A percentile compares a stretch with the other conserved stretches of the same genome.
Conservation (phyloP, 2,797 vertebrate species). For the Sus cebifrons region DNA sequence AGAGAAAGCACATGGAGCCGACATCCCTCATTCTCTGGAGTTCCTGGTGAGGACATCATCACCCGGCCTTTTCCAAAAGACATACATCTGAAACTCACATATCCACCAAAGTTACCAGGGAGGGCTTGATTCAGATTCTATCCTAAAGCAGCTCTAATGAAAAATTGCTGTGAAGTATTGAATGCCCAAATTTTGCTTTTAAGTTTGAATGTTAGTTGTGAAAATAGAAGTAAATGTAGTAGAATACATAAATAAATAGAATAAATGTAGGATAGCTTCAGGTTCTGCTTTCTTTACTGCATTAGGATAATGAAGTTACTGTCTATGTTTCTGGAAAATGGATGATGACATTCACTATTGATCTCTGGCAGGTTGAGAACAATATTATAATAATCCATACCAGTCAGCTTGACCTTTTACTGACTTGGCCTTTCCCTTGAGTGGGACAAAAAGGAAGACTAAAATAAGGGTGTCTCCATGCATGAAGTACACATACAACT, state of each 20-base stretch:
- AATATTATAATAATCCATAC: conserved; percentile 86
- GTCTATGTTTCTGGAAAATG: conserved; percentile 81
- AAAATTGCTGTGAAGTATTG: neutral
- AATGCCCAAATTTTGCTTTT: neutral
- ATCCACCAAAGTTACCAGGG: neutral
- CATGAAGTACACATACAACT: neutral
- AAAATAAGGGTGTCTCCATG: conserved; percentile 63
- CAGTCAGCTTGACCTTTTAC: conserved; percentile 85
- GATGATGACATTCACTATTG: conserved; percentile 86
- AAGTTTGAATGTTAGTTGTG: conserved; percentile 55
- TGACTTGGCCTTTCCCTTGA: conserved; percentile 83
- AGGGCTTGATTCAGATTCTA: neutral
- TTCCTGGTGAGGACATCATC: accelerated
- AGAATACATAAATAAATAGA: no score
- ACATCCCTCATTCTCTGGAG: neutral
- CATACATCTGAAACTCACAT: neutral
- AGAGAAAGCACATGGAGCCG: accelerated
- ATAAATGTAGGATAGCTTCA: conserved; percentile 26
- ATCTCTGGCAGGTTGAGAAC: conserved; percentile 81
- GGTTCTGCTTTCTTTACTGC: conserved; percentile 19
- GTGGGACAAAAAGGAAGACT: conserved; percentile 71
- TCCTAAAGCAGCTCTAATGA: neutral
- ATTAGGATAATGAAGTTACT: conserved; percentile 82
- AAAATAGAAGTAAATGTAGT: conserved; percentile 18
- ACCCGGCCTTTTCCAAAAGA: neutral